Percentiles rank a stretch among this genome's conserved stretches.
These are phyloP conservation scores for Sylvia borin DNA, from an alignment of 2,797 vertebrate genomes.

Conservation along the genomic window DNA sequence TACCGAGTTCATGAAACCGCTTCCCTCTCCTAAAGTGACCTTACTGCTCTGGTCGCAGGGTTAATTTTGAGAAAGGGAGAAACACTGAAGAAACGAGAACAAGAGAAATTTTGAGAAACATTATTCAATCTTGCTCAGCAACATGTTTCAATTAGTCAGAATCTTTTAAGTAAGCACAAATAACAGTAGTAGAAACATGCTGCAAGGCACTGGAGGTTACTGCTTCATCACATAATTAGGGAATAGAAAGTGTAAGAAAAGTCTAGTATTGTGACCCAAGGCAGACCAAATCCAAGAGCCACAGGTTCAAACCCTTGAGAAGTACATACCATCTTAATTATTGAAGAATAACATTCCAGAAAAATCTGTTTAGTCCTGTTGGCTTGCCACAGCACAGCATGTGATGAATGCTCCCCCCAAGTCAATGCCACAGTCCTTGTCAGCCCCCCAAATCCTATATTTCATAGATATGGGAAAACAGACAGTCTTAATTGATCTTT, in stretches of 20 bases:
- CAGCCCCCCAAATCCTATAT: fast-evolving
- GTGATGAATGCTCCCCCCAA: neutral
- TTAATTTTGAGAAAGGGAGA: neutral
- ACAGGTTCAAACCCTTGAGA: neutral
- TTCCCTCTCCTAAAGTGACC: neutral
- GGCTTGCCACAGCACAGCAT: neutral
- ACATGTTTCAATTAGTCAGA: neutral
- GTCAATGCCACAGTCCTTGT: neutral
- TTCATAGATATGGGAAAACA: neutral
- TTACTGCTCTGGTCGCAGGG: neutral
- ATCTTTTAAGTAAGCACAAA: neutral
- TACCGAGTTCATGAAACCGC: neutral
- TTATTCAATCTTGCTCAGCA: neutral
- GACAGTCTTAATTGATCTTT: neutral
- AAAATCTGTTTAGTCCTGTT: neutral
- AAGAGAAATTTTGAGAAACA: neutral
- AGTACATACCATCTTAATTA: neutral
- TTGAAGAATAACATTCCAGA: neutral
- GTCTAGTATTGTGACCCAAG: neutral
- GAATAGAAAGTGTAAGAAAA: neutral
- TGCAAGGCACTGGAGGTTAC: neutral
- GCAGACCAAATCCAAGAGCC: neutral
- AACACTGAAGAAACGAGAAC: no score
- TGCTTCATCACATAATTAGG: neutral
- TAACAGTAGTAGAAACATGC: neutral